Percentiles rank a stretch among this genome's conserved stretches.
Conservation (phyloP, 2,797 vertebrate genomes). For the Enteromius treurensis region DNA sequence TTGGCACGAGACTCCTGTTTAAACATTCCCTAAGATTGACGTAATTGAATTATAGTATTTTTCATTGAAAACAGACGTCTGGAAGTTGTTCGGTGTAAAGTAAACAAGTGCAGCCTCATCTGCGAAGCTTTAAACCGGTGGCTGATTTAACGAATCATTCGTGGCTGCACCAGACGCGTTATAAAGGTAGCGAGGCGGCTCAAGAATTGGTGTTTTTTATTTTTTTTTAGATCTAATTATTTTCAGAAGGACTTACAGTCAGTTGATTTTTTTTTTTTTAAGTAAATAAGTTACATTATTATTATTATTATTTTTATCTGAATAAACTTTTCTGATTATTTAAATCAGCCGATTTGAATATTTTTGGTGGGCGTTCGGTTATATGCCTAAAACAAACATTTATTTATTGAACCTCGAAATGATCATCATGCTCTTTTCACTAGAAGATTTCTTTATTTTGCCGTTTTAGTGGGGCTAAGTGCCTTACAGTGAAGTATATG, state of each 20-base stretch:
- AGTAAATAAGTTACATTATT: no score
- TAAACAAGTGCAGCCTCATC: constrained; percentile 7
- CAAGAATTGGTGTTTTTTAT: no score
- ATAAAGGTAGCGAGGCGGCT: neutral
- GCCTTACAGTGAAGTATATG: neutral
- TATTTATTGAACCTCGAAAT: neutral
- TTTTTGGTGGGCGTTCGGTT: neutral
- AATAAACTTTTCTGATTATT: neutral
- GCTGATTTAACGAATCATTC: neutral
- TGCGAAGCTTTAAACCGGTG: neutral
- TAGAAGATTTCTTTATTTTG: no score
- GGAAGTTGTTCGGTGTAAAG: neutral
- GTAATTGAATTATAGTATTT: neutral
- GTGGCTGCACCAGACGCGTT: neutral
- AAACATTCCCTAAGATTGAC: neutral
- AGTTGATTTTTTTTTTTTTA: no score
- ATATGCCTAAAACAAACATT: neutral
- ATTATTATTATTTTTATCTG: no score
- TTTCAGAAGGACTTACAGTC: neutral
- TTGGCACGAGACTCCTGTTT: neutral
- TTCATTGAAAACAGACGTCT: neutral
- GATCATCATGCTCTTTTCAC: neutral
- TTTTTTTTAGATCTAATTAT: neutral
- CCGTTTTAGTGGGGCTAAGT: neutral
- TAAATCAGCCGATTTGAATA: neutral